Evolutionary conservation across 2,113 vertebrate species (phyloP), one percentile per base, ranked within the genome.

Genomic region (Bagarius yarrelli): DNA sequence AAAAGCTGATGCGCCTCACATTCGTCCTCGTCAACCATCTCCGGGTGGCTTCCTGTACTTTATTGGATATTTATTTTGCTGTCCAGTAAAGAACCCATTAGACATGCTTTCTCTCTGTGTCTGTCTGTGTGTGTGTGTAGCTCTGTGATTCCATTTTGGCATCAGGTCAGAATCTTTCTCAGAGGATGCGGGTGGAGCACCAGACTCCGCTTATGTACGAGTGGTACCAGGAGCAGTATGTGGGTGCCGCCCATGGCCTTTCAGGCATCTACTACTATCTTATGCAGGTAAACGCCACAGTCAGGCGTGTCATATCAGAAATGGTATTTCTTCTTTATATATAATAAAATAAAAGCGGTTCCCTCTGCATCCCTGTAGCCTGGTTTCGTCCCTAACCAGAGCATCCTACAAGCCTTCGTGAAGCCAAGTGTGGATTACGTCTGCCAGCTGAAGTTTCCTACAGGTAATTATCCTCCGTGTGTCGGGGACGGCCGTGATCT

Each of bases 261-360:
- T 93, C 97, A 3, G 98, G 98, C 61, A 99, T 99, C 90, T 98
- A 98, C 84, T 99, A 99, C 87, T 98, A 88, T 87, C 94, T 99
- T 82, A 95, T 99, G 97, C 97, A 98, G 96, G 98, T 98, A 83
- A 74, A 60, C 18, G 21, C 19, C 3, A 19, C 16, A 19, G 11
- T 19, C 9, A 15, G 40, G 40, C n/a, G 47, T 53, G 21, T 53
- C 23, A 30, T 30, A 11, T 11, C 67, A 50, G 25, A 70, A 47
- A 11, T 13, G 2, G 23, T 69, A n/a, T 44, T 44, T 69, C 12
- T 44, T 44, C 40, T 69, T n/a, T 18, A 16, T 63, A 63, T 63
- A 32, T 47, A 70, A 16, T 25, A 21, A 19, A n/a, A 44, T 40
- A 15, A 9, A 18, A 50, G 21, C 66, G 2, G 18, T 60, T 16